Conservation (phyloP, 1,140 invertebrate species). For the Hylaeus volcanicus region DNA sequence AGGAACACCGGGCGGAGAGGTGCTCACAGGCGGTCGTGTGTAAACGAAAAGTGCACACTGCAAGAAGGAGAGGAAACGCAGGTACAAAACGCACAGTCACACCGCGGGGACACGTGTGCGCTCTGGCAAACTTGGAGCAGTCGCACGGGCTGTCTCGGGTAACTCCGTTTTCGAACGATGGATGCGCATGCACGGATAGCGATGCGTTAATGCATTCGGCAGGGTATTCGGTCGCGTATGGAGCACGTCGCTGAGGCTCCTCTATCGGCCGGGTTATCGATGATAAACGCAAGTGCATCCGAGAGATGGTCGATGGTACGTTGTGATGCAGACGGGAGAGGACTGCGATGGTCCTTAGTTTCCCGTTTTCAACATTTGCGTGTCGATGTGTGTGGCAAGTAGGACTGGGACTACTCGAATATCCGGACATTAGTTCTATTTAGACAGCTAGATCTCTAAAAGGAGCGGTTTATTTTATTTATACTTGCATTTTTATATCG, state of each 20-base stretch:
- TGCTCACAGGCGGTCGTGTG: background rate
- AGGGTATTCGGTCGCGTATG: background rate
- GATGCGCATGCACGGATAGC: background rate
- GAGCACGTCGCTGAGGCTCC: background rate
- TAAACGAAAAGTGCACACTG: conserved; percentile 24
- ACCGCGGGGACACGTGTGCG: background rate
- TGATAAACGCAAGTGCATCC: conserved; percentile 23
- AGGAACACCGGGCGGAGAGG: background rate
- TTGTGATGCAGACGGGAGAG: too few species aligned
- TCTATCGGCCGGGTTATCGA: conserved; percentile 16
- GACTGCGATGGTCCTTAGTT: too few species aligned
- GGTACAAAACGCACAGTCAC: background rate
- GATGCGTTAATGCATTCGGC: background rate
- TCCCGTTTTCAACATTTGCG: too few species aligned
- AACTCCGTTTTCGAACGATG: background rate
- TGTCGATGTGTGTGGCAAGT: too few species aligned
- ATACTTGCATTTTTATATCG: too few species aligned
- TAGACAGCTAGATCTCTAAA: too few species aligned
- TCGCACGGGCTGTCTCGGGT: background rate
- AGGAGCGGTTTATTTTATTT: too few species aligned
- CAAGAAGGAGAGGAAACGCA: background rate
- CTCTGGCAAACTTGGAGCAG: background rate
- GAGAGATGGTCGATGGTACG: background rate
- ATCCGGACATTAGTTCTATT: too few species aligned
- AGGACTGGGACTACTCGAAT: too few species aligned